phyloP scores from a whole-genome alignment of 2,797 vertebrate species.

The Channallabes apus region DNA sequence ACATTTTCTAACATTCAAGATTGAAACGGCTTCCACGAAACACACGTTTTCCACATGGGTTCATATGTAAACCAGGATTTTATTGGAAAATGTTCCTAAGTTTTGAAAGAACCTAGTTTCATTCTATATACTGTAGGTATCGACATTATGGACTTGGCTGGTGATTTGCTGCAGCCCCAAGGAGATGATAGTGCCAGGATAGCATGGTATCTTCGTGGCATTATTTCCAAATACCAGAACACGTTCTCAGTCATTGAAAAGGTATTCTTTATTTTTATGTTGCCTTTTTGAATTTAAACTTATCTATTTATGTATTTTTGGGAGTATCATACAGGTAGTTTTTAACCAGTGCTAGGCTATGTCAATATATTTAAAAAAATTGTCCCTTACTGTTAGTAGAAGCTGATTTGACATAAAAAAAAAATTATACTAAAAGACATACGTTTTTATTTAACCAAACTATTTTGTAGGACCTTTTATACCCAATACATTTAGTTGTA shows the following conservation, averaged over 20 bases:
- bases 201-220: constrained; percentile 75
- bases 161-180: constrained; percentile 64
- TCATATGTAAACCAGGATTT: background rate
- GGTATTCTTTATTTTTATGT: constrained; percentile 63
- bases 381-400: too few relatives aligned
- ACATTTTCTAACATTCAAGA: background rate
- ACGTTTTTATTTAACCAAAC: too few relatives aligned
- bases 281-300: background rate
- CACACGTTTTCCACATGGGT: background rate
- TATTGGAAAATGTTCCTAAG: background rate
- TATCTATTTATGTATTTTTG: background rate
- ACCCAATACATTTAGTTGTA: too few relatives aligned
- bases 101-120: background rate
- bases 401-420: too few relatives aligned
- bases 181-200: constrained; percentile 77
- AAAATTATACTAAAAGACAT: too few relatives aligned
- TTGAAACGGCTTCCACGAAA: background rate
- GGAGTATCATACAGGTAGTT: background rate
- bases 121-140: constrained; percentile 71
- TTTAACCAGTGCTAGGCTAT: too few relatives aligned
- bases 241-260: constrained; percentile 85
- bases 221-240: constrained; percentile 77
- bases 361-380: background rate
- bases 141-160: constrained; percentile 79
- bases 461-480: too few relatives aligned